These are phyloP conservation scores for Tapera naevia DNA, from an alignment of 2,797 vertebrate species.

Conservation along the genomic window DNA sequence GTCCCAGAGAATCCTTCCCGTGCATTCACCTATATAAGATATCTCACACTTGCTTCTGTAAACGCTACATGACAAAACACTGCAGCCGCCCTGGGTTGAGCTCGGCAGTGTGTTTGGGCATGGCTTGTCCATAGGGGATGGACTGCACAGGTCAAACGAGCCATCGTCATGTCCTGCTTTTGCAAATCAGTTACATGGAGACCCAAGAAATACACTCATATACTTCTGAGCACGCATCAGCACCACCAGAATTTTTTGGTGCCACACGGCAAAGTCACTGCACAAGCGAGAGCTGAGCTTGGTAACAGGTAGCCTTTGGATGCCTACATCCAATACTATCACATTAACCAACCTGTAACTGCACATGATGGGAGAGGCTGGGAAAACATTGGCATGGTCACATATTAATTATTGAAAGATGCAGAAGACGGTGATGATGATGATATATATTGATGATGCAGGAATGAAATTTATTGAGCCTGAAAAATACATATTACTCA, in stretches of 20 bases:
- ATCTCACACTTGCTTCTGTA: background rate
- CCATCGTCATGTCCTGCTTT: fast-evolving
- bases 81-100: fast-evolving
- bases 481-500: background rate
- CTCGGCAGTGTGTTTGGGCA: background rate
- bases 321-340: background rate
- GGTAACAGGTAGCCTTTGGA: background rate
- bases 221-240: fast-evolving
- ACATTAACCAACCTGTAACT: background rate
- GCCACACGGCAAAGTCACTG: background rate
- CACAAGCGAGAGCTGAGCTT: background rate
- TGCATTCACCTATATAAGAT: background rate
- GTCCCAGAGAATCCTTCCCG: background rate
- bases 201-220: fast-evolving
- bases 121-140: background rate
- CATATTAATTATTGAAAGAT: background rate
- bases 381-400: background rate
- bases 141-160: background rate
- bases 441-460: background rate
- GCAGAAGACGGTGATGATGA: background rate
- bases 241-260: fast-evolving
- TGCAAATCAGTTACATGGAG: background rate
- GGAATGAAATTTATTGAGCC: background rate
- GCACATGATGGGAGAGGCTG: background rate
- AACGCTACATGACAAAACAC: background rate